phyloP scores from a whole-genome alignment of 2,797 vertebrate species.

The Poeciliopsis paucimaculata region DNA sequence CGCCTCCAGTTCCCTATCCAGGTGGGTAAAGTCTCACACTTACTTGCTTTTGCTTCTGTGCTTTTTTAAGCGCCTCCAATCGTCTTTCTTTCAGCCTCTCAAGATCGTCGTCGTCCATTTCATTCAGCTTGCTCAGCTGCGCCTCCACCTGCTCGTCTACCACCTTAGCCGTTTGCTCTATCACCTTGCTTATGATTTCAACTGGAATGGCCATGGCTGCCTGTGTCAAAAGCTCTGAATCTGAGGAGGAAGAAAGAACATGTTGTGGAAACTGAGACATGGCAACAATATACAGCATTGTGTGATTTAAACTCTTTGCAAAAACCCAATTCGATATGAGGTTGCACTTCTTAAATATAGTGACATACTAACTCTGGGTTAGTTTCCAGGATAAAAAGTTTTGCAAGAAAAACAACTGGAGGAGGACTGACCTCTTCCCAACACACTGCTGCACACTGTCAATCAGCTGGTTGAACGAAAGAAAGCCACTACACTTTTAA shows the following conservation, averaged over 20 bases:
- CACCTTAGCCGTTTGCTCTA: slow-evolving; percentile 89
- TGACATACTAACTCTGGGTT: not conserved
- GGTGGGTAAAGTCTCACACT: not conserved
- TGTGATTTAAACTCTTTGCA: not conserved
- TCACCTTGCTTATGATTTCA: slow-evolving; percentile 86
- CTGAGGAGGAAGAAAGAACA: slow-evolving; percentile 3
- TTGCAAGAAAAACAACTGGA: not conserved
- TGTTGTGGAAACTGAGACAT: not conserved
- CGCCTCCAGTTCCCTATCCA: not conserved
- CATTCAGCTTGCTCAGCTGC: slow-evolving; percentile 88
- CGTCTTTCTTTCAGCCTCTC: slow-evolving; percentile 91
- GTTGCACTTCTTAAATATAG: not conserved
- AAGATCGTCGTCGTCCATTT: slow-evolving; percentile 93
- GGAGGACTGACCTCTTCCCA: not conserved
- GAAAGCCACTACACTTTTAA: not conserved
- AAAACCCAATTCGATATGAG: not conserved
- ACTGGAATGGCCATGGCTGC: slow-evolving; percentile 84
- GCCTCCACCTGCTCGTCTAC: slow-evolving; percentile 93
- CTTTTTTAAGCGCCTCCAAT: slow-evolving; percentile 92
- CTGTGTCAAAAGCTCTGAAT: slow-evolving; percentile 30
- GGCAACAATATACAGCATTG: not conserved
- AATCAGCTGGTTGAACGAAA: not conserved
- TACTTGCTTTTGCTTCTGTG: slow-evolving; percentile 98
- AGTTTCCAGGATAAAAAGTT: not conserved
- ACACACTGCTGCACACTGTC: not conserved